phyloP scores from a whole-genome alignment of 2,797 vertebrate species.

The Hemitrygon akajei region DNA sequence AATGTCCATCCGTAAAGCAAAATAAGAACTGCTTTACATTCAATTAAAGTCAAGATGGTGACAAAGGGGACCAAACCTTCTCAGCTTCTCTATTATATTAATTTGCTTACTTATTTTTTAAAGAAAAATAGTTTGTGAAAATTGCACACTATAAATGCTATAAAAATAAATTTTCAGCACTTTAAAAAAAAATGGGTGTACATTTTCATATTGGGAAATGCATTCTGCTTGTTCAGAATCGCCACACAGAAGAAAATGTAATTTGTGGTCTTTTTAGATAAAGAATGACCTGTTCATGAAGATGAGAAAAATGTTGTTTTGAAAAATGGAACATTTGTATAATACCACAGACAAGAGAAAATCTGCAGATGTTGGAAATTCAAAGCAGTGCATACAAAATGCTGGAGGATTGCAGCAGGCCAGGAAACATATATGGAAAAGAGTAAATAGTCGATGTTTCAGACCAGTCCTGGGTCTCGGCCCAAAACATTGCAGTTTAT shows the following conservation, averaged over 20 bases:
- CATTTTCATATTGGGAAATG: neutral
- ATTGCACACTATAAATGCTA: neutral
- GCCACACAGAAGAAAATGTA: neutral
- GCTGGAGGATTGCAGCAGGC: too few relatives aligned
- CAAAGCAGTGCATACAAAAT: too few relatives aligned
- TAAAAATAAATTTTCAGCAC: neutral
- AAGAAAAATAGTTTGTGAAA: neutral
- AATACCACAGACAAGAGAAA: too few relatives aligned
- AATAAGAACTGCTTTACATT: neutral
- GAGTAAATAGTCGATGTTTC: too few relatives aligned
- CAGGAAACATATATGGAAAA: too few relatives aligned
- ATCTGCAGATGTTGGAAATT: too few relatives aligned
- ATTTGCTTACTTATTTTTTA: neutral
- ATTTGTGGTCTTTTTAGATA: neutral
- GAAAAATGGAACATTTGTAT: too few relatives aligned
- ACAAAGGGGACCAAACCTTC: neutral
- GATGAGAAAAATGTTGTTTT: neutral
- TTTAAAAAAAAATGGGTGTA: neutral
- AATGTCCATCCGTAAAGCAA: neutral
- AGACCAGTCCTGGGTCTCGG: too few relatives aligned
- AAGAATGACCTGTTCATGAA: neutral
- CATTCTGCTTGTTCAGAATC: neutral
- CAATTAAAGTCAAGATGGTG: neutral
- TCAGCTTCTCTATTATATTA: neutral
- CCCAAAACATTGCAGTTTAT: too few relatives aligned